A percentile compares a stretch with the other conserved stretches of the same genome.
Conservation (phyloP, 2,113 vertebrate species). For the Alethe castanea region DNA sequence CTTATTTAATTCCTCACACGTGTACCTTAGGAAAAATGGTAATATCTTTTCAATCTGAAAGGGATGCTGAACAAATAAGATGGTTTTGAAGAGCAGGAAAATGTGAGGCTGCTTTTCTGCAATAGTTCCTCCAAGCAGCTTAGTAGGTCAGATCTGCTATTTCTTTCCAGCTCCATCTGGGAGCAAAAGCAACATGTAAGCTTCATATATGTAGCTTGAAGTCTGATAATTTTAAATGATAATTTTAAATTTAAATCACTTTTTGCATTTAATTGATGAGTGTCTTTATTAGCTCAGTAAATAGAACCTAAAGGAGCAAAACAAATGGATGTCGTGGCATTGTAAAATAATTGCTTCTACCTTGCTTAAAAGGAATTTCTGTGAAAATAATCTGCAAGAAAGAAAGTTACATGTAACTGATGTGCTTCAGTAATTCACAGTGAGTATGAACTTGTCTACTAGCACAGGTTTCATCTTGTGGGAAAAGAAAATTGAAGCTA, state of each 20-base stretch:
- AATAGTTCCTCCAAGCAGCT: background rate
- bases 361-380: background rate
- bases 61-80: background rate
- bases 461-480: background rate
- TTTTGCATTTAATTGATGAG: background rate
- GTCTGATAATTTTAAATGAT: background rate
- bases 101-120: background rate
- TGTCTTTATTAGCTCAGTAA: background rate
- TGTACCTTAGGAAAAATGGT: background rate
- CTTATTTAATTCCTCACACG: background rate
- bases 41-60: background rate
- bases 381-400: background rate
- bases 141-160: background rate
- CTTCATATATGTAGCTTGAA: background rate
- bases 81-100: background rate
- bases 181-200: background rate
- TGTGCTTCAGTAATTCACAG: background rate
- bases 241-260: background rate
- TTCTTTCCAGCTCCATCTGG: background rate
- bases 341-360: background rate
- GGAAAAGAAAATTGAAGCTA: background rate
- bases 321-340: background rate
- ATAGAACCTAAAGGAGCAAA: background rate
- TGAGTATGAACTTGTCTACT: background rate
- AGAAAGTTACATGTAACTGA: background rate